Evolutionary conservation across 2,888 invertebrate genomes (phyloP), one percentile per base, ranked within the genome.

Genomic region (Mimumesa dahlbomi): DNA sequence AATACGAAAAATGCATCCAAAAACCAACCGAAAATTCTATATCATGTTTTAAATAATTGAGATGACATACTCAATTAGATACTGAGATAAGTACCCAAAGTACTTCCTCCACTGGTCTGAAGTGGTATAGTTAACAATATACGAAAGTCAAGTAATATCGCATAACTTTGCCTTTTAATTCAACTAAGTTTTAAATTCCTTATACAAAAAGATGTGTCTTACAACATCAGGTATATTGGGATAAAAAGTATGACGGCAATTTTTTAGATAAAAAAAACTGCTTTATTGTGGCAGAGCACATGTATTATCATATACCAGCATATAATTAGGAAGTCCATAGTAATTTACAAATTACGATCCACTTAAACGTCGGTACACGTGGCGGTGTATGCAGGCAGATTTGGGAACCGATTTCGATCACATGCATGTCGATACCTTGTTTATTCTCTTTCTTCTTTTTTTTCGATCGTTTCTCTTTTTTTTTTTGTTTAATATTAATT

Each of bases 281-380:
- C 88, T 88, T 88, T 88, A 88, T 88, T 88, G 87, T 87, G 88
- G 88, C 88, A 88, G 88, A 87, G 87, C 88, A 88, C 88, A 88
- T 85, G 87, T 87, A 86, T 86, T 84, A 85, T 86, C 79, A 86
- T 83, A 83, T 84, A 87, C 83, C 86, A 87, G 87, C 87, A 85
- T 87, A 87, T 87, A 86, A 87, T 87, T 83, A 85, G 84, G 85
- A 85, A 87, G 82, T 87, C 81, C 84, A 86, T 86, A 83, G 83
- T 87, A 86, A 85, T 87, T 87, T 84, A 85, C 85, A 87, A 87
- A 86, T 87, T 84, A 86, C 84, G 79, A 86, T 87, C 83, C 83
- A 84, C 84, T 87, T 81, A 81, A 77, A 83, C 76, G 75, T 85
- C 82, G 80, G 81, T 85, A 85, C 81, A 84, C 80, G 75, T 82